Evolutionary conservation across 35 echinoderm and acorn worm genomes (phyloP).

Genomic region (Lytechinus variegatus): DNA sequence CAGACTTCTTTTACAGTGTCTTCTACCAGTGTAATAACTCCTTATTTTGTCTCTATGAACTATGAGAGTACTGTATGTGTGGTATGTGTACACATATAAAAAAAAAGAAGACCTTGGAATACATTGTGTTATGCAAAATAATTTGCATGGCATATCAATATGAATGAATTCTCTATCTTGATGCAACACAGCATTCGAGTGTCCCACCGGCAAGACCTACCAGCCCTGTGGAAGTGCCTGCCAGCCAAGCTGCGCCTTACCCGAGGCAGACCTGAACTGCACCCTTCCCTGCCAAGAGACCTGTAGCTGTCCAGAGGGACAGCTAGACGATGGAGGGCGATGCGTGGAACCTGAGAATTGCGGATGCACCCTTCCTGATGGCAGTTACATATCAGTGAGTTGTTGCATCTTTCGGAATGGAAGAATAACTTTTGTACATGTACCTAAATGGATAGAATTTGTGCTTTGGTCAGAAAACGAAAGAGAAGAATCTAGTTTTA

Average conservation of each 20-base stretch:
- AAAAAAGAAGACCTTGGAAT: too few species aligned
- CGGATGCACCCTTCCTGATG: slow-evolving; percentile 64
- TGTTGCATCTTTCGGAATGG: not conserved
- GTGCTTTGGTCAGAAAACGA: too few species aligned
- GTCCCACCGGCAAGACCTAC: slow-evolving; percentile 61
- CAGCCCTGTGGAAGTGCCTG: slow-evolving; percentile 76
- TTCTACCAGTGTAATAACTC: too few species aligned
- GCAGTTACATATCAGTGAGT: slow-evolving; percentile 65
- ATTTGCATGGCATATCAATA: too few species aligned
- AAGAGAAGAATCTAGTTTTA: too few species aligned
- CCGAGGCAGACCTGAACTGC: slow-evolving; percentile 25
- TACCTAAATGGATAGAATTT: too few species aligned
- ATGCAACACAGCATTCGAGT: slow-evolving; percentile 53
- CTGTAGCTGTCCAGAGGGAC: slow-evolving; percentile 73
- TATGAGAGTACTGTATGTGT: too few species aligned
- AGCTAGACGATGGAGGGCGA: slow-evolving; percentile 61
- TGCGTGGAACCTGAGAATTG: slow-evolving; percentile 74
- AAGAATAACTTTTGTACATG: too few species aligned
- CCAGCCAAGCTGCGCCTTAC: slow-evolving; percentile 69
- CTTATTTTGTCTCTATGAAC: too few species aligned
- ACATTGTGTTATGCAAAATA: too few species aligned
- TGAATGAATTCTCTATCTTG: not conserved
- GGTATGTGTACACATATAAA: too few species aligned
- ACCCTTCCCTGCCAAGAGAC: slow-evolving; percentile 71
- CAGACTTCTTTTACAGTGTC: too few species aligned